Evolutionary conservation across 2,888 invertebrate species (phyloP), one percentile per base, ranked within the genome.

Genomic region (Drosophila acutilabella): DNA sequence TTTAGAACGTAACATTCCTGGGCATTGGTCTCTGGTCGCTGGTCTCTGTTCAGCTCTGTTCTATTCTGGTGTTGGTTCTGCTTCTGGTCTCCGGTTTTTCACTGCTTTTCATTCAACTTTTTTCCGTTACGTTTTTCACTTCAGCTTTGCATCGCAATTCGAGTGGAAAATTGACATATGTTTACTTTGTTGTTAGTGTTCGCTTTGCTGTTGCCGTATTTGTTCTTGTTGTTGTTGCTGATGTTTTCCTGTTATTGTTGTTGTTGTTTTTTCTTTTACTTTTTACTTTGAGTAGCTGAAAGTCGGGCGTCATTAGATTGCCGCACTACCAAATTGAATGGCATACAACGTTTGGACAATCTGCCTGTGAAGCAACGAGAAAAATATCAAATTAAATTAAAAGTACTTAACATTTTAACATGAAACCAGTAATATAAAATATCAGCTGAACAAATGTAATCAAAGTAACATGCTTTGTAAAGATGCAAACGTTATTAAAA

Each of bases 101-200:
- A 61, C 59, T 62, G 47, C 60, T 73, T 62, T 69, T 53, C 51
- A 70, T 75, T 79, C 66, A 57, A 62, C 71, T 64, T 74, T 66
- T 67, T 61, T 74, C 53, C 45, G 66, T 67, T 85, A 72, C 74
- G 74, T 80, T 76, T 89, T 85, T 75, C 74, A 82, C 76, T 85
- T 79, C 59, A 71, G 88, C 87, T 83, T 89, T 89, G 87, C 87
- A 87, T 89, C 82, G 82, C 84, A 82, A 77, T 77, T 88, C 90
- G 74, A 87, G 88, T 85, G 90, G 85, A 89, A 88, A 88, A 89
- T 88, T 88, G 88, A 89, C 90, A 89, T 88, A 89, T 88, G 89
- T 89, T 89, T 82, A 89, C 89, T 82, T 82, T 89, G 77, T 82
- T 75, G 74, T 74, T 88, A 64, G 65, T 66, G 45, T 53, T 57